phyloP scores from a whole-genome alignment of 2,797 vertebrate species.

The Moxostoma hubbsi region DNA sequence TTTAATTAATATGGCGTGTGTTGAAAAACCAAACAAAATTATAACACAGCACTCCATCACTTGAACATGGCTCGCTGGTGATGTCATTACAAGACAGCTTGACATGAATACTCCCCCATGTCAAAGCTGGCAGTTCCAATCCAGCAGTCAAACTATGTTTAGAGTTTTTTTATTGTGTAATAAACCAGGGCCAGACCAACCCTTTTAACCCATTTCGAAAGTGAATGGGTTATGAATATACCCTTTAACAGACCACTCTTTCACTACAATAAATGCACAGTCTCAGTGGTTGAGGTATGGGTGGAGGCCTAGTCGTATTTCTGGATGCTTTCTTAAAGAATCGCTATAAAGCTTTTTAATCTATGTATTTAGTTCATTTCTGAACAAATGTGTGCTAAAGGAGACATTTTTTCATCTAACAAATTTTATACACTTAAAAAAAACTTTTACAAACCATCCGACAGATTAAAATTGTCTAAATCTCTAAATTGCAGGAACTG shows the following conservation, averaged over 20 bases:
- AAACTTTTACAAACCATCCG: constrained; percentile 12
- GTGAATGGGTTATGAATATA: constrained; percentile 13
- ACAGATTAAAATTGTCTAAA: constrained; percentile 26
- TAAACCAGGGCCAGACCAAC: constrained; percentile 50
- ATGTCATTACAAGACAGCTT: constrained; percentile 63
- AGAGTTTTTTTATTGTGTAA: constrained; percentile 47
- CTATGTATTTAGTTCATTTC: constrained; percentile 2
- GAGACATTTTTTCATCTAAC: constrained; percentile 26
- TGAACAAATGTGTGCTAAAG: constrained; percentile 19
- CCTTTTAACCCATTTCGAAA: constrained; percentile 30
- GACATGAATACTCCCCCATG: constrained; percentile 42
- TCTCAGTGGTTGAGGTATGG: constrained; percentile 8
- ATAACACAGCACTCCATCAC: constrained; percentile 74
- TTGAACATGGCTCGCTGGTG: constrained; percentile 61
- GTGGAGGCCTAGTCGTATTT: constrained; percentile 33
- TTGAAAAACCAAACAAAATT: constrained; percentile 76
- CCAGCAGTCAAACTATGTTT: constrained; percentile 44
- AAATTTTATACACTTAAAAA: constrained; percentile 10
- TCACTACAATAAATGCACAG: constrained; percentile 26
- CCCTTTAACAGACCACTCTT: constrained; percentile 37
- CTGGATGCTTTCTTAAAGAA: constrained; percentile 40
- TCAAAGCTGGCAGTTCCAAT: constrained; percentile 48
- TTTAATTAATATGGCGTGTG: constrained; percentile 63
- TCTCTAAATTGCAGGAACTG: constrained; percentile 41
- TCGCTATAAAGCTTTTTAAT: constrained; percentile 35